Conservation (phyloP, 1,140 invertebrate genomes). For the Orchestia grillus region DNA sequence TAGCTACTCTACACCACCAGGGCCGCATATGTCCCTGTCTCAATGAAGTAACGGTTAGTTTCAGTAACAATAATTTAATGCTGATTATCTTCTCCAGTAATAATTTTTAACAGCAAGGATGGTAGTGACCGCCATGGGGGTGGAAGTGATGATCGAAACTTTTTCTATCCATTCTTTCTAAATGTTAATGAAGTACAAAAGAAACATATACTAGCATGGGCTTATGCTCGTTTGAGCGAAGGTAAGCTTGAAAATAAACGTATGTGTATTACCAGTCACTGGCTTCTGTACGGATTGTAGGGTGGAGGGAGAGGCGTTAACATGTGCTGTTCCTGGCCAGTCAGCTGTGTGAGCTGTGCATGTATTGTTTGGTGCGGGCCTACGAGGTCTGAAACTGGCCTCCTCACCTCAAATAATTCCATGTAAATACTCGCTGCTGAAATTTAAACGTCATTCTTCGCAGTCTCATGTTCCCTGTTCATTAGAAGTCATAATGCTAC, state of each 20-base stretch:
- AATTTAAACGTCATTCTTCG: background rate
- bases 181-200: background rate
- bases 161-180: background rate
- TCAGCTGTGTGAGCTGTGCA: background rate
- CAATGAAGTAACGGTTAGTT: background rate
- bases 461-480: background rate
- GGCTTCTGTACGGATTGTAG: background rate
- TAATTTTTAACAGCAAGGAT: background rate
- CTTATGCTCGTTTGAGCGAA: background rate
- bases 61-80: background rate
- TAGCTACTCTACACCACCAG: background rate
- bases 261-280: background rate
- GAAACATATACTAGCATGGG: background rate
- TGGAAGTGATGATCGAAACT: background rate
- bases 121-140: background rate
- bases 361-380: background rate
- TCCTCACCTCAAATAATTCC: background rate
- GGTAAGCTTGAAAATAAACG: background rate
- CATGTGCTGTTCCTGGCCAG: background rate
- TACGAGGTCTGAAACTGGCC: background rate
- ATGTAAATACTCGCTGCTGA: background rate
- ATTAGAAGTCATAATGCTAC: background rate
- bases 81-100: too few relatives aligned
- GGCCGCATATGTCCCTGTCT: too few relatives aligned
- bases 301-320: background rate